These are phyloP conservation scores for Xylocampa areola DNA, from an alignment of 2,888 invertebrate genomes.

Conservation along the genomic window DNA sequence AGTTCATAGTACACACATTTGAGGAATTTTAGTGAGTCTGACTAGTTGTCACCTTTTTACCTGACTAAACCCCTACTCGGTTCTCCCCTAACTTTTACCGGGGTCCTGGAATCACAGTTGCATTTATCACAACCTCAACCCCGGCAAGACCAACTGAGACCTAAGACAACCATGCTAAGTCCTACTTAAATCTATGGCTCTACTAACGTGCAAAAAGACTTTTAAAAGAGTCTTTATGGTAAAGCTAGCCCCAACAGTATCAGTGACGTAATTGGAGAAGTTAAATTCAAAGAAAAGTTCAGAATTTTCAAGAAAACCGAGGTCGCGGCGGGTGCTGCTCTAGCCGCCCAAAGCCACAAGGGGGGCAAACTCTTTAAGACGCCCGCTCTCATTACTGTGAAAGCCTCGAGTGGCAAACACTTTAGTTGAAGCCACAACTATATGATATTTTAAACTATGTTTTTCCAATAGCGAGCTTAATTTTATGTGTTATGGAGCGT, in stretches of 20 bases:
- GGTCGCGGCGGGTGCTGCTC: constrained; percentile 34
- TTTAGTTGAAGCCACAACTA: constrained; percentile 13
- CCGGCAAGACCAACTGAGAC: too few species aligned
- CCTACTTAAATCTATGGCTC: too few species aligned
- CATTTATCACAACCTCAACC: too few species aligned
- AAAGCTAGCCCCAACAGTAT: constrained; percentile 2
- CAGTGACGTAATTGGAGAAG: constrained; percentile 8
- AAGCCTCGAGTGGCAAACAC: constrained; percentile 44
- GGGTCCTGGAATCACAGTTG: too few species aligned
- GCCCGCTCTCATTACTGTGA: constrained; percentile 56
- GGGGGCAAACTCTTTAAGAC: constrained; percentile 43
- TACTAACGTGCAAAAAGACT: too few species aligned
- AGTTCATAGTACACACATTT: too few species aligned
- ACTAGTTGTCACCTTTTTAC: too few species aligned
- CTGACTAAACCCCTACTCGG: too few species aligned
- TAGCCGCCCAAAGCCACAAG: constrained; percentile 38
- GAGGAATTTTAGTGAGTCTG: too few species aligned
- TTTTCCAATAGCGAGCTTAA: constrained; percentile 29
- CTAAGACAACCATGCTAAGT: too few species aligned
- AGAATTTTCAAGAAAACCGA: constrained; percentile 13
- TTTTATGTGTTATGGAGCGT: too few species aligned
- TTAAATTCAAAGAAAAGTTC: constrained; percentile 1
- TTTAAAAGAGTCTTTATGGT: constrained; percentile 1
- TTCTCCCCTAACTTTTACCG: too few species aligned
- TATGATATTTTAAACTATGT: constrained; percentile 8